These are phyloP conservation scores for Neomonachus schauinslandi DNA, from an alignment of 2,113 vertebrate genomes.

Conservation along the genomic window DNA sequence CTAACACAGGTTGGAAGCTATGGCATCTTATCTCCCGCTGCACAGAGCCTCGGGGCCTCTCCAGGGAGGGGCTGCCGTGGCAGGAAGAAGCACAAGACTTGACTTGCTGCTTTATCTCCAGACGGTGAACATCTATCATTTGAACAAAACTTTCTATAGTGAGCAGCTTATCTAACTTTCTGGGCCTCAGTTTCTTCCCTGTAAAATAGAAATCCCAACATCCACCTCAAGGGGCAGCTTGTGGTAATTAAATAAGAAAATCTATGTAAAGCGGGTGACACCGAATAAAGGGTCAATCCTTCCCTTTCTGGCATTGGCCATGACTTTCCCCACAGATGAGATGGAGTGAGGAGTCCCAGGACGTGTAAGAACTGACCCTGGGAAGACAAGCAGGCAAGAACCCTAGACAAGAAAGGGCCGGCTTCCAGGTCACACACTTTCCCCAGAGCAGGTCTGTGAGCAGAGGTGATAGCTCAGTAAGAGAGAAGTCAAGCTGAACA, in stretches of 20 bases:
- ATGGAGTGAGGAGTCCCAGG: background rate
- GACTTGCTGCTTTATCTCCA: constrained; percentile 3
- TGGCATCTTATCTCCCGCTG: background rate
- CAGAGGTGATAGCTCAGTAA: background rate
- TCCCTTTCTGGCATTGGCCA: background rate
- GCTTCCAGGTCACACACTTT: background rate
- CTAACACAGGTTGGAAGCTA: background rate
- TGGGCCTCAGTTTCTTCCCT: background rate
- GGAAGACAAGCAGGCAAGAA: background rate
- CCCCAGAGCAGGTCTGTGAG: background rate
- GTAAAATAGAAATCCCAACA: background rate
- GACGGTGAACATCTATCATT: background rate
- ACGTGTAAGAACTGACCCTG: background rate
- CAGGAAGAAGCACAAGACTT: background rate
- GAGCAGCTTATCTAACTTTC: background rate
- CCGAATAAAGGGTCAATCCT: background rate
- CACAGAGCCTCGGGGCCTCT: background rate
- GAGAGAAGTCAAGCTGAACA: background rate
- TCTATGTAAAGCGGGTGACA: background rate
- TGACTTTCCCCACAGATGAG: background rate
- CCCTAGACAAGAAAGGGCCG: background rate
- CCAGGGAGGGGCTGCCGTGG: background rate
- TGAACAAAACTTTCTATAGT: background rate
- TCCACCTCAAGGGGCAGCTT: background rate
- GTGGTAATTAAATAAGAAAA: background rate